Base-by-base conservation (phyloP, 53 echinoderm and acorn worm genomes). In the Hippasteria phrygiana region DNA sequence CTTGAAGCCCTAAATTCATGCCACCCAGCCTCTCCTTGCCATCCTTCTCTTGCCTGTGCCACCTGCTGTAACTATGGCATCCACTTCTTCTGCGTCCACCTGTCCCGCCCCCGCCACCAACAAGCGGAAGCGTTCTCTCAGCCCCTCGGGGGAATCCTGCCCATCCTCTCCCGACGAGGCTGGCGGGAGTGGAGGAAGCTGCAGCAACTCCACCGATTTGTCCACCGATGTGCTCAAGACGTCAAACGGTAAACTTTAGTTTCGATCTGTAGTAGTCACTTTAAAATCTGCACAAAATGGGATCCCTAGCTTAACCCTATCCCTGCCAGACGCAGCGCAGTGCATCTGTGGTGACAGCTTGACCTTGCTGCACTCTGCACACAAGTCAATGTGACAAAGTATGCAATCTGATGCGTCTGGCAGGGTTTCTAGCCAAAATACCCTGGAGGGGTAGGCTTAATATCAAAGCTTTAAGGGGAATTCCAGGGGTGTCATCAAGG, bases 61-160 rank as follows among this genome's bases (percentile, higher is more conserved):
- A 14, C 43, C 73, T 43, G 67, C 46, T 31, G 12, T 45, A 64
- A 70, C 71, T 71, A 71, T 70, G 70, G 70, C 85, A 9, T 29
- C 85, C 26, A 34, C 54, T 35, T 70, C 50, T 2, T 37, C 85
- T 0, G 55, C 28, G 10, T 35, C 83, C 16, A n/a, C 73, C 26
- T 42, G 32, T 11, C 73, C 73, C 8, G 22, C 26, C 2, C 40
- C 72, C 42, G 5, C 73, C 73, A 48, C 33, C 85, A 85, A 85
- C 26, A 85, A 85, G 71, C 85, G 85, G 11, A 85, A 85, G 71
- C 85, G 85, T 27, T 71, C 85, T 22, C 85, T 71, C 1, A 85
- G 85, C 35, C 70, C 71, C 31, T 51, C 48, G 0, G 85, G 48
- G 13, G 85, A 85, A 51, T 71, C 85, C 13, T 71, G 50, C 18